A percentile compares a stretch with the other conserved stretches of the same genome.
phyloP scores from a whole-genome alignment of 1,140 invertebrate species.

The Drosophila grimshawi region DNA sequence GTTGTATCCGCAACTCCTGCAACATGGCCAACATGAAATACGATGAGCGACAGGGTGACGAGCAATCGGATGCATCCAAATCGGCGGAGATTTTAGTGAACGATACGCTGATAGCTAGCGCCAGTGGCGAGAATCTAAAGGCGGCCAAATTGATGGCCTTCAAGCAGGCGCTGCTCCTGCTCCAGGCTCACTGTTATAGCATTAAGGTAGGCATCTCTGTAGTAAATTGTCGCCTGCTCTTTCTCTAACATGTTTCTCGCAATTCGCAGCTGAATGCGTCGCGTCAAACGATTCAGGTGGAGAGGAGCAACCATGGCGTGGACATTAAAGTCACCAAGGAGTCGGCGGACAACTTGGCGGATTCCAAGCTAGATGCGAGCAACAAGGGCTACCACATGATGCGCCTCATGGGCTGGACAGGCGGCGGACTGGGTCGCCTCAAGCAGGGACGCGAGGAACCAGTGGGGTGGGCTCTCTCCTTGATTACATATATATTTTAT shows the following conservation, averaged over 20 bases:
- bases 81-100: conserved; percentile 74
- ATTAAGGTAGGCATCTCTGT: conserved; percentile 84
- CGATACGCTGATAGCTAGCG: conserved; percentile 72
- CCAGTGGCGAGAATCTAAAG: conserved; percentile 78
- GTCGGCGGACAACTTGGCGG: conserved; percentile 50
- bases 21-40: conserved; percentile 44
- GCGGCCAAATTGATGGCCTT: conserved; percentile 85
- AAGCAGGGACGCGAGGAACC: conserved; percentile 89
- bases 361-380: conserved; percentile 81
- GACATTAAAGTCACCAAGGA: conserved; percentile 69
- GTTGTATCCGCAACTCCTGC: conserved; percentile 64
- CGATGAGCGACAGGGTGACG: conserved; percentile 45
- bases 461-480: conserved; percentile 85
- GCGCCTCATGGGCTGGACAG: conserved; percentile 92
- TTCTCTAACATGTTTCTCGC: neutral
- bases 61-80: conserved; percentile 28
- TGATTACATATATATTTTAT: neutral
- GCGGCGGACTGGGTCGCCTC: conserved; percentile 90
- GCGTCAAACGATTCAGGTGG: conserved; percentile 71
- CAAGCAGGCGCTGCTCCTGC: conserved; percentile 73
- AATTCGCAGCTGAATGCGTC: conserved; percentile 61
- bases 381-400: conserved; percentile 90
- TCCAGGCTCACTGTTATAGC: conserved; percentile 85
- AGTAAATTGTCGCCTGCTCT: neutral
- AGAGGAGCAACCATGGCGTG: conserved; percentile 66